Evolutionary conservation across 2,888 invertebrate species (phyloP).

Genomic region (Ceriagrion tenellum): DNA sequence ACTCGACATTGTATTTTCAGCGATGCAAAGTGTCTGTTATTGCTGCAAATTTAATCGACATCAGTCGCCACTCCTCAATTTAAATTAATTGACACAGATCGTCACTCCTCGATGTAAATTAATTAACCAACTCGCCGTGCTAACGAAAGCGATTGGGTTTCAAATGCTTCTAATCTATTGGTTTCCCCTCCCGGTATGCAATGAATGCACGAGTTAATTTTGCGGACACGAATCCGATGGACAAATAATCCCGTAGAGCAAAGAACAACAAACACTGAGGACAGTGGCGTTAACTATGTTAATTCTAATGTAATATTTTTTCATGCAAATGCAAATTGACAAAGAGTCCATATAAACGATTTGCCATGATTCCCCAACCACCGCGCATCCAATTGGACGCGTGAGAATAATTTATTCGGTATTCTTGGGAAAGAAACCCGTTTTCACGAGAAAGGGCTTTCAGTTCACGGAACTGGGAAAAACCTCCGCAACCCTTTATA

Average conservation of each 20-base stretch:
- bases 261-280: neutral
- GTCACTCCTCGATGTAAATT: neutral
- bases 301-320: neutral
- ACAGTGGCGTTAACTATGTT: neutral
- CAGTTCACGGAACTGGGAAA: neutral
- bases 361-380: neutral
- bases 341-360: neutral
- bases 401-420: neutral
- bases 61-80: neutral
- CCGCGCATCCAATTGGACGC: neutral
- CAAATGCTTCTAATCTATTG: neutral
- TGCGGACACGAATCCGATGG: neutral
- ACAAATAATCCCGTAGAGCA: neutral
- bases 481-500: too few species aligned
- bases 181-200: neutral
- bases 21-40: neutral
- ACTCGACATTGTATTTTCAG: neutral
- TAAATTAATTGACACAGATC: neutral
- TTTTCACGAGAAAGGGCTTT: neutral
- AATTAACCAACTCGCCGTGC: neutral
- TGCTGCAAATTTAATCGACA: neutral
- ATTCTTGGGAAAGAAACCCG: neutral
- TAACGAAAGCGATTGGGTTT: neutral
- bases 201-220: neutral
- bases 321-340: neutral